Percentiles rank a stretch among this genome's conserved stretches.
Evolutionary conservation across 2,888 invertebrate genomes (phyloP).

Genomic region (Perithous albicinctus): DNA sequence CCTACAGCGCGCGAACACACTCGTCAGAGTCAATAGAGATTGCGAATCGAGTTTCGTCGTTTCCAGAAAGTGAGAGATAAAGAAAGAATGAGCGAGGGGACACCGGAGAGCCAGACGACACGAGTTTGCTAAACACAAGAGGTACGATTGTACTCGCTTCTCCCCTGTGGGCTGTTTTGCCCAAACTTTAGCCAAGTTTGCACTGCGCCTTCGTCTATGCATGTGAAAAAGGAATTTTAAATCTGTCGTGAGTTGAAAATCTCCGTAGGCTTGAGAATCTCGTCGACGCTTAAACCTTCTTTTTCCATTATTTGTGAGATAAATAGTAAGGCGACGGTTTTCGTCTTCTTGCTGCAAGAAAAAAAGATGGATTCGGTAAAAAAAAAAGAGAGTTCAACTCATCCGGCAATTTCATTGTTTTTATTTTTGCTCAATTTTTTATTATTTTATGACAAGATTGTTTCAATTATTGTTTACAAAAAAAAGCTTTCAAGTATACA

Average conservation of each 20-base stretch:
- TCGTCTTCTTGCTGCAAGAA: not conserved
- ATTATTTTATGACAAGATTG: too few species aligned
- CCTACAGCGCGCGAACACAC: constrained; percentile 17
- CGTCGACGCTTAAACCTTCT: not conserved
- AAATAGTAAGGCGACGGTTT: constrained; percentile 14
- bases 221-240: not conserved
- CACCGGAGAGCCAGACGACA: too few species aligned
- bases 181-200: constrained; percentile 21
- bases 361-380: not conserved
- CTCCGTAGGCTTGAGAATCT: not conserved
- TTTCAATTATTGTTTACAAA: too few species aligned
- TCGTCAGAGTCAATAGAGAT: constrained; percentile 68
- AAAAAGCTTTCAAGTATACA: too few species aligned
- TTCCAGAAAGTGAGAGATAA: constrained; percentile 60
- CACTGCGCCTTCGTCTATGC: not conserved
- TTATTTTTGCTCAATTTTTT: too few species aligned
- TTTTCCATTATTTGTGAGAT: not conserved
- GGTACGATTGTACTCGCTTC: constrained; percentile 25
- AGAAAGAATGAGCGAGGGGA: not conserved
- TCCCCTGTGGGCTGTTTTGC: not conserved
- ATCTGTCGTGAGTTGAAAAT: not conserved
- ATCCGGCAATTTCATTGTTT: too few species aligned
- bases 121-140: constrained; percentile 47
- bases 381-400: too few species aligned
- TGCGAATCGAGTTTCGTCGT: constrained; percentile 69